These are phyloP conservation scores for Strigamia maritima DNA, from an alignment of 2,888 invertebrate genomes.

Conservation along the genomic window DNA sequence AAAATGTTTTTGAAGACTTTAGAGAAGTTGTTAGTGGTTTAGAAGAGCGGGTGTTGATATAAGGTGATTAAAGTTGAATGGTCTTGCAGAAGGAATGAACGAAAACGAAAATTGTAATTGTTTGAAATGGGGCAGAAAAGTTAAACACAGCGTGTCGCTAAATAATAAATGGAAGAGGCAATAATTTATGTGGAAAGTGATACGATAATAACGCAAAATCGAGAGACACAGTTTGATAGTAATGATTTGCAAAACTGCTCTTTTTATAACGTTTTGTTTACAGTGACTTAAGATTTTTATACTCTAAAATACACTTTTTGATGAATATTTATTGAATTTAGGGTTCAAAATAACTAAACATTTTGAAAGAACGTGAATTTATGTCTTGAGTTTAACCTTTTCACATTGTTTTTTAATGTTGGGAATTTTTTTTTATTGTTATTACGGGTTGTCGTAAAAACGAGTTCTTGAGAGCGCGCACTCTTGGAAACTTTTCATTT, in stretches of 20 bases:
- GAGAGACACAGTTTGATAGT: neutral
- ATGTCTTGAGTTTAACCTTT: neutral
- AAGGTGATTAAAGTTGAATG: neutral
- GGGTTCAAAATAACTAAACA: too few species aligned
- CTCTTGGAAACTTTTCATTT: slow-evolving; percentile 12
- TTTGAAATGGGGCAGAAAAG: neutral
- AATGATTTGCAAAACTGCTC: too few species aligned
- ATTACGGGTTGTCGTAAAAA: neutral
- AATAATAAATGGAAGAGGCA: neutral
- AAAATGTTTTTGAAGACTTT: neutral
- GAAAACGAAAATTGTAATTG: neutral
- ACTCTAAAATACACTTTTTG: too few species aligned
- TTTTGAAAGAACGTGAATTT: too few species aligned
- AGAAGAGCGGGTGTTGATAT: neutral
- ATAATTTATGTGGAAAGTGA: neutral
- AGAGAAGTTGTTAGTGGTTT: neutral
- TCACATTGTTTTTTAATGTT: neutral
- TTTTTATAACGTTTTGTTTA: too few species aligned
- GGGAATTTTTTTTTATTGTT: slow-evolving; percentile 1
- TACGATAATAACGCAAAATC: too few species aligned
- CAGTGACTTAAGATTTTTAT: too few species aligned
- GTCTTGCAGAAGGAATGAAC: neutral
- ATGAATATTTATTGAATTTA: too few species aligned
- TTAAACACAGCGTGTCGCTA: neutral
- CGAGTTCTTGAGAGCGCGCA: neutral